A percentile compares a stretch with the other conserved stretches of the same genome.
phyloP scores from a whole-genome alignment of 2,113 vertebrate species.

The Corvus moneduloides region DNA sequence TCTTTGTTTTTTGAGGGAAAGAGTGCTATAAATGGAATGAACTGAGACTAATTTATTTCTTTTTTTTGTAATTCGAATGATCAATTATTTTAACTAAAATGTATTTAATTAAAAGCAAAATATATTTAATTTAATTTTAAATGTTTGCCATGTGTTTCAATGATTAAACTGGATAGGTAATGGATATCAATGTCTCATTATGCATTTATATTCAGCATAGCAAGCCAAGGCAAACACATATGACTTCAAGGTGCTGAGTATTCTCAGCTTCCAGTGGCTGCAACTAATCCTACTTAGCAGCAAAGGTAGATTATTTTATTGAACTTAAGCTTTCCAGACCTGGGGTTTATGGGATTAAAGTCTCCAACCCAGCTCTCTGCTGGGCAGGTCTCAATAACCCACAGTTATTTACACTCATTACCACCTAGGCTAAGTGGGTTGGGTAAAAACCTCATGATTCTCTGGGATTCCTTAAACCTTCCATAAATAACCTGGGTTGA shows the following conservation, averaged over 20 bases:
- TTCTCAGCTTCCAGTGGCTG: neutral
- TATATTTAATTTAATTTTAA: neutral
- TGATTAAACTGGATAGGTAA: neutral
- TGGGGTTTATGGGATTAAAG: slow-evolving; percentile 8
- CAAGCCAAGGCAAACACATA: neutral
- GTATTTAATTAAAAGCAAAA: neutral
- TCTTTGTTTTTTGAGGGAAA: neutral
- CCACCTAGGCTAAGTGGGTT: neutral
- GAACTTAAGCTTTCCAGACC: neutral
- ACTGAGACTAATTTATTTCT: neutral
- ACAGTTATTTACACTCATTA: neutral
- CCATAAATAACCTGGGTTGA: neutral
- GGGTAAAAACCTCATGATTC: neutral
- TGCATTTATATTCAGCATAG: neutral
- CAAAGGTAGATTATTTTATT: slow-evolving; percentile 12
- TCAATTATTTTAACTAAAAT: slow-evolving; percentile 26
- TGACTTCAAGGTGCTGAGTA: neutral
- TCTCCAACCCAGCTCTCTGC: neutral
- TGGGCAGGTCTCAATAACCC: neutral
- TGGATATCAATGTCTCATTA: neutral
- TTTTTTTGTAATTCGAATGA: neutral
- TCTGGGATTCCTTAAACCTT: neutral
- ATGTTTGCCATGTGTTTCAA: neutral
- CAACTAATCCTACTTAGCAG: slow-evolving; percentile 34
- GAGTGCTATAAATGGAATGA: neutral